Evolutionary conservation across 2,113 vertebrate genomes (phyloP), one percentile per base, ranked within the genome.

Genomic region (Marmota flaviventris): DNA sequence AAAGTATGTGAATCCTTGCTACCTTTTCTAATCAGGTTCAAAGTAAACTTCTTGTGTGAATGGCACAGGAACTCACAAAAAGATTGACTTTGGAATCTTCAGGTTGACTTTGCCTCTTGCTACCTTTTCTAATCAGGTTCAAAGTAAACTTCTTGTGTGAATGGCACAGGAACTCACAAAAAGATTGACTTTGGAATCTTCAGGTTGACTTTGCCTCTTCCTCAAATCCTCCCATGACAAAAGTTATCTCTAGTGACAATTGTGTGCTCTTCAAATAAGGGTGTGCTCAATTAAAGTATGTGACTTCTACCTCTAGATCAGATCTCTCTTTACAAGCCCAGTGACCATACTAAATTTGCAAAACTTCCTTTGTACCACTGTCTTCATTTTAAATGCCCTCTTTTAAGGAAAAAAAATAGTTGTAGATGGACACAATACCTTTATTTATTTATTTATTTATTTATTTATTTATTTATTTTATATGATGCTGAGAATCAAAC

Each of bases 141-240:
- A 86, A 89, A 94, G 94, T 73, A 79, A 97, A 75, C 27, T 96
- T 90, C 24, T 51, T 82, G 16, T 77, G 61, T 9, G 72, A 70
- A 88, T 32, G 89, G 39, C 25, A 70, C n/a, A 58, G 37, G 29
- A 77, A 87, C 39, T 93, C 70, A 95, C 72, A 76, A 83, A 20
- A 91, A 69, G 39, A 65, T n/a, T 63, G 24, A 61, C 77, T 84
- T 85, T 95, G 39, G 51, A 17, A 85, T 81, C 34, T 13, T 86
- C 85, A n/a, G 24, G 37, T 84, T 96, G 85, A 96, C 70, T 93
- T 85, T 92, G 29, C 25, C 88, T 94, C 58, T 96, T 96, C 16
- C 48, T 67, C 85, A 97, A 85, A 97, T 51, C 58, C 39, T 91
- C 13, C 48, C 89, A 58, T 82, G 94, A 89, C 76, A 76, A 91